phyloP scores from a whole-genome alignment of 2,113 vertebrate species.

The Hiodon alosoides region DNA sequence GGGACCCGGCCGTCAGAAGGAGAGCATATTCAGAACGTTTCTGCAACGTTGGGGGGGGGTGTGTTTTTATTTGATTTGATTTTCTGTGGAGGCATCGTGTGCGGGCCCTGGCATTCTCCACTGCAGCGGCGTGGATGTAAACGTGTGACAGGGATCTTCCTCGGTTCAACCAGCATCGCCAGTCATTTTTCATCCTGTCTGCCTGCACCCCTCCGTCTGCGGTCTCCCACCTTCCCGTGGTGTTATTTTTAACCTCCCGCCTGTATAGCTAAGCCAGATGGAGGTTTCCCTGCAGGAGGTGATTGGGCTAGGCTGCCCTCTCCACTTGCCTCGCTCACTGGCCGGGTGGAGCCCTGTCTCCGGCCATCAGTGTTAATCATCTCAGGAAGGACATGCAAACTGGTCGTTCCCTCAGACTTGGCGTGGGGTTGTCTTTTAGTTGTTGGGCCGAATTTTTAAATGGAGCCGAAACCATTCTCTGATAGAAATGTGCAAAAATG shows the following conservation, averaged over 20 bases:
- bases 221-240: conserved; percentile 44
- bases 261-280: conserved; percentile 56
- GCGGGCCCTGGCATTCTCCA: neutral
- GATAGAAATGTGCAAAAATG: too few relatives aligned
- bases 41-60: too few relatives aligned
- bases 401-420: neutral
- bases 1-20: too few relatives aligned
- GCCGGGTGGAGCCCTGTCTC: too few relatives aligned
- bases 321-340: neutral
- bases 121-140: neutral
- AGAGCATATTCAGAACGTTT: too few relatives aligned
- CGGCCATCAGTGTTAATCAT: too few relatives aligned
- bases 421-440: neutral
- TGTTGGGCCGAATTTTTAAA: too few relatives aligned
- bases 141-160: conserved; percentile 34
- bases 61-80: neutral
- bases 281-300: conserved; percentile 33
- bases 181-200: neutral
- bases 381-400: neutral
- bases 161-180: conserved; percentile 32
- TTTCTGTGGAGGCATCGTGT: too few relatives aligned
- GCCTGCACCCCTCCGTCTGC: neutral
- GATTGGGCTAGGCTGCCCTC: neutral
- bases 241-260: conserved; percentile 55
- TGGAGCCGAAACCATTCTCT: too few relatives aligned